Evolutionary conservation across 2,797 vertebrate genomes (phyloP), one percentile per base, ranked within the genome.

Genomic region (Chelidonichthys spinosus): DNA sequence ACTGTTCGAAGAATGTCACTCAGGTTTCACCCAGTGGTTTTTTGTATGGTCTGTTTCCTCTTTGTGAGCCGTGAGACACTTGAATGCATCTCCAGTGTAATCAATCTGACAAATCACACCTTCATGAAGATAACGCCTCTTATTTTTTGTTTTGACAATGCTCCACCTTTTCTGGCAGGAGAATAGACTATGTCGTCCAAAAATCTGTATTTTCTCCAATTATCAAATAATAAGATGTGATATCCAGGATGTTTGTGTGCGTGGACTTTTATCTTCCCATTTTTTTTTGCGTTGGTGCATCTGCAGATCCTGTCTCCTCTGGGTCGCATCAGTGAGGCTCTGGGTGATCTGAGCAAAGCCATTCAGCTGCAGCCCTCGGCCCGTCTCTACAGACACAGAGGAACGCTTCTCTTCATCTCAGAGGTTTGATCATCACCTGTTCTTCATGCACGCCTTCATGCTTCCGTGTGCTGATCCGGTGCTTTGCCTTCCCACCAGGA

Each of bases 361-460:
- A 97, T 99, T 86, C 96, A 98, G 71, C 94, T 99, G 18, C 96
- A 98, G 77, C 97, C 97, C 1, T 99, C 98, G 0, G 97, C 98
- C 8, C 95, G 97, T 11, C 95, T 99, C 42, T 98, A 97, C 91
- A 93, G 97, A 66, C 97, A 99, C 87, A 93, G 98, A 81, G 98
- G 97, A 72, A 99, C 97, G 0, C 94, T 99, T 81, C 93, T 98
- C 86, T 99, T 99, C 92, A 97, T 99, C 71, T 98, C 98, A n/a
- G 98, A 99, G 97, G 97, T 97, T 9, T 13, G 66, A 25, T 8
- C 3, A 3, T 46, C 47, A 53, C 0, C n/a, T 17, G 25, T 14
- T 11, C 6, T 0, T 43, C 13, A 0, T 32, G 1, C 1, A 8
- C 15, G 17, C 7, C 6, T 40, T 37, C 59, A 0, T 32, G 9